Evolutionary conservation across 2,888 invertebrate species (phyloP).

Genomic region (Timema cristinae): DNA sequence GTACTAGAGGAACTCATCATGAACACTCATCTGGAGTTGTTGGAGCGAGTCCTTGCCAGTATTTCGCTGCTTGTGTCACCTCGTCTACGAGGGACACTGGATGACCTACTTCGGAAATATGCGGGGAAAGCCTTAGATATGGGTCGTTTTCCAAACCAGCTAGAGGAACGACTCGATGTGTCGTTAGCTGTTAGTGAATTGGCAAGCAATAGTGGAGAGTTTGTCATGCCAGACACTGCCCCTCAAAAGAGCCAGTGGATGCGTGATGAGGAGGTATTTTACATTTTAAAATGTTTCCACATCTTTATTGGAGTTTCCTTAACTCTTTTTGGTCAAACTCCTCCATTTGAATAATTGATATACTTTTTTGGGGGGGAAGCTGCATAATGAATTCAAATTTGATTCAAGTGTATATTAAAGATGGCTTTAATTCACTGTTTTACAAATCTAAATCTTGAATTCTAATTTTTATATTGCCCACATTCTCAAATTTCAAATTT

Average conservation of each 20-base stretch:
- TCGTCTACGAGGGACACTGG: conserved; percentile 40
- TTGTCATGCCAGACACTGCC: conserved; percentile 71
- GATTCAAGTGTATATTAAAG: too few relatives aligned
- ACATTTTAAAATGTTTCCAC: not conserved
- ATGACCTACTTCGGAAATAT: conserved; percentile 53
- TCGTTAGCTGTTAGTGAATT: conserved; percentile 55
- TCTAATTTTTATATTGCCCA: too few relatives aligned
- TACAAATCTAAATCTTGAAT: too few relatives aligned
- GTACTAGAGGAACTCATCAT: conserved; percentile 83
- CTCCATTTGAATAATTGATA: too few relatives aligned
- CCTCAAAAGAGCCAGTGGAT: conserved; percentile 79
- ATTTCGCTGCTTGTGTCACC: conserved; percentile 40
- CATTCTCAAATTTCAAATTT: too few relatives aligned
- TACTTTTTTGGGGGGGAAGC: too few relatives aligned
- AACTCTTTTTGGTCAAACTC: too few relatives aligned
- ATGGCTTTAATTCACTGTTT: too few relatives aligned
- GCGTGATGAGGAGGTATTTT: conserved; percentile 60
- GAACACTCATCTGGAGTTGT: conserved; percentile 72
- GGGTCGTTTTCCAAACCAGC: conserved; percentile 43
- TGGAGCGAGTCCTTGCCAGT: conserved; percentile 58
- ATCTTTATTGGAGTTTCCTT: too few relatives aligned
- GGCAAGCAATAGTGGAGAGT: conserved; percentile 54
- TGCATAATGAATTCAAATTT: too few relatives aligned
- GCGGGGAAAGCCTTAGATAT: conserved; percentile 78
- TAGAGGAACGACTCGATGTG: conserved; percentile 54